Base-by-base conservation (phyloP, 2,888 invertebrate genomes). In the Erynnis tages region DNA sequence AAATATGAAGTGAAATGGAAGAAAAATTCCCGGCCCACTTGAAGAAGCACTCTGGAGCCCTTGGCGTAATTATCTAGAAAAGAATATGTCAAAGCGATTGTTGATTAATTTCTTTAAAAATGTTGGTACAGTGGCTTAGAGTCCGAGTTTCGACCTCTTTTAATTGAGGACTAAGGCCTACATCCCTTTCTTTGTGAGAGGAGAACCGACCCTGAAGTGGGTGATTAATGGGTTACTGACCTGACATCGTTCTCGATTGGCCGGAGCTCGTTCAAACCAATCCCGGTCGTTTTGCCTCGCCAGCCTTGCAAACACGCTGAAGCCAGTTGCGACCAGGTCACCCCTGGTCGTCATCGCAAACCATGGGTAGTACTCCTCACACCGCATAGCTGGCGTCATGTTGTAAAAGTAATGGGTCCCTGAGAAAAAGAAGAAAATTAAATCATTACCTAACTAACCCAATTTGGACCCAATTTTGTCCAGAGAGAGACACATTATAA, bases 321-420 rank as follows among this genome's bases (percentile, higher is more conserved):
- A 80, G 2, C 82, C 79, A 0, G 77, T 71, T n/a, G 79, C 82
- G 27, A 82, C 63, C 16, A 79, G 67, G 8, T 80, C 72, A 0
- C 76, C 76, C 11, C 72, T 63, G 17, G 72, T 74, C 2, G 74
- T 72, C 56, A 80, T 53, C n/a, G 68, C 73, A 56, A 83, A 83
- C 79, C 82, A 85, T 10, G 82, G 81, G 47, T 76, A 54, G n/a
- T 70, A 37, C 3, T 73, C 63, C 44, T 79, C 74, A 62, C 85
- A 85, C 14, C 69, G 67, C 58, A 76, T 64, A 11, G 72, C 65
- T 1, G 63, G 60, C 0, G 76, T 73, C 73, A 81, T 74, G 54
- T 84, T 81, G 67, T 81, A 76, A 63, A 79, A 75, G 61, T 82
- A 82, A 48, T 82, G 84, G 1, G 73, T 82, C 13, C 84, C 84